Evolutionary conservation across 1,140 invertebrate species (phyloP).

Genomic region (Eumeta japonica): DNA sequence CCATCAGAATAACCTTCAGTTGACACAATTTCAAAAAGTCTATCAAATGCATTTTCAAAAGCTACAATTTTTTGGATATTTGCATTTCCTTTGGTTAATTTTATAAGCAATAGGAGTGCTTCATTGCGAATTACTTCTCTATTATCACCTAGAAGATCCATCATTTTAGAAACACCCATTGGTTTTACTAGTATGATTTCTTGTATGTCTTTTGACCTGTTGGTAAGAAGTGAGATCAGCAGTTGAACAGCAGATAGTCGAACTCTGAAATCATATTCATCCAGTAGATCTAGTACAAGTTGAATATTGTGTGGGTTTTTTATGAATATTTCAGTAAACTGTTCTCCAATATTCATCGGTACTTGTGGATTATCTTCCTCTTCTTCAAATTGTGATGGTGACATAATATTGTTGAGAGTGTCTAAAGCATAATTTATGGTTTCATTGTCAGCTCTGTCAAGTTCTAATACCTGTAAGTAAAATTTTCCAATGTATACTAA

Average conservation of each 20-base stretch:
- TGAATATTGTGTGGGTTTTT: constrained; percentile 87
- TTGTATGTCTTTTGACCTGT: constrained; percentile 89
- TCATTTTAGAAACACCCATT: constrained; percentile 96
- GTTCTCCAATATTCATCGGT: constrained; percentile 76
- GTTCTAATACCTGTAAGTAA: constrained; percentile 64
- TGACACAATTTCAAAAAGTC: constrained; percentile 88
- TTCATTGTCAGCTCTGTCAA: constrained; percentile 85
- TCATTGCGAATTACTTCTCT: constrained; percentile 97
- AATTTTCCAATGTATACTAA: neutral
- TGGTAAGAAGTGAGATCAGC: constrained; percentile 76
- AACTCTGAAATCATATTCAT: constrained; percentile 92
- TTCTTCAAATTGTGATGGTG: constrained; percentile 79
- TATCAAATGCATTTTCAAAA: constrained; percentile 98
- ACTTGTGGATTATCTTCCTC: constrained; percentile 67
- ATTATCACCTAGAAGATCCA: constrained; percentile 91
- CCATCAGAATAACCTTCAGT: constrained; percentile 93
- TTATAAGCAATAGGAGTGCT: constrained; percentile 87
- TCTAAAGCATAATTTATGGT: constrained; percentile 90
- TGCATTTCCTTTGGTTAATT: constrained; percentile 92
- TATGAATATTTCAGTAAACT: constrained; percentile 98
- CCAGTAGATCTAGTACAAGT: constrained; percentile 83
- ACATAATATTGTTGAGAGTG: constrained; percentile 87
- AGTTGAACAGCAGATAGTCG: constrained; percentile 85
- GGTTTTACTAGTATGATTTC: constrained; percentile 92
- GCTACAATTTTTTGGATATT: constrained; percentile 99